A percentile compares a stretch with the other conserved stretches of the same genome.
Conservation (phyloP, 2,797 vertebrate genomes). For the Gymnocypris eckloni region DNA sequence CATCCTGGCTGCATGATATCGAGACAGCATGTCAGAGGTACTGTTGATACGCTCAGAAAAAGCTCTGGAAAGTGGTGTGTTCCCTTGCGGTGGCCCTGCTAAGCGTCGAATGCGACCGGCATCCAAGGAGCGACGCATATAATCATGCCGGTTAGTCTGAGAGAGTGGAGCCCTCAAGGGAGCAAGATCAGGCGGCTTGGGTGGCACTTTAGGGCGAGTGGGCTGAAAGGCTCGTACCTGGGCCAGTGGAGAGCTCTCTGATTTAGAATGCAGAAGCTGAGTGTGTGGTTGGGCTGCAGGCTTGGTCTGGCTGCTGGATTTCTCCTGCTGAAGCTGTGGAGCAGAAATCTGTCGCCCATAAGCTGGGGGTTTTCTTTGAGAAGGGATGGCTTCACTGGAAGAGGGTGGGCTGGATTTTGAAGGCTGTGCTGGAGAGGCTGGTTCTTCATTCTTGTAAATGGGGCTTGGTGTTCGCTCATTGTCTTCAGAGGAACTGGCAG, state of each 20-base stretch:
- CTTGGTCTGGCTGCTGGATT: constrained; percentile 45
- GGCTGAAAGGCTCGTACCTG: constrained; percentile 63
- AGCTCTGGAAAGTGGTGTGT: constrained; percentile 65
- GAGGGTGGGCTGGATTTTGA: constrained; percentile 44
- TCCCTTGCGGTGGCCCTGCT: constrained; percentile 55
- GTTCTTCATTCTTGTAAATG: constrained; percentile 65
- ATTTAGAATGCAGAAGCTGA: constrained; percentile 67
- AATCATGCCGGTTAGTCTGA: constrained; percentile 62
- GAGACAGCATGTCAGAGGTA: constrained; percentile 62
- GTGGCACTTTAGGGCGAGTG: constrained; percentile 66
- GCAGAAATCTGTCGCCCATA: constrained; percentile 70
- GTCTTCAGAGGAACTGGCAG: constrained; percentile 68
- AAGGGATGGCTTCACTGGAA: constrained; percentile 27
- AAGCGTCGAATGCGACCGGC: constrained; percentile 60
- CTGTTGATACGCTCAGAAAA: constrained; percentile 67
- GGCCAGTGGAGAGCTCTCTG: constrained; percentile 67
- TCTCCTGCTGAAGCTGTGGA: constrained; percentile 67
- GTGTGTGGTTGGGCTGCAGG: constrained; percentile 43
- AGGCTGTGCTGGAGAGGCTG: constrained; percentile 23
- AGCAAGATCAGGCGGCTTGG: constrained; percentile 65
- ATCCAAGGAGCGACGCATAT: constrained; percentile 68
- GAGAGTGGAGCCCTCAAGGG: constrained; percentile 54
- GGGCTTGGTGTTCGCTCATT: constrained; percentile 63
- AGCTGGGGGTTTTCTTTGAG: constrained; percentile 65
- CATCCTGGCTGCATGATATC: constrained; percentile 62